A percentile compares a stretch with the other conserved stretches of the same genome.
Evolutionary conservation across 2,113 vertebrate species (phyloP).

Genomic region (Clupea harengus): DNA sequence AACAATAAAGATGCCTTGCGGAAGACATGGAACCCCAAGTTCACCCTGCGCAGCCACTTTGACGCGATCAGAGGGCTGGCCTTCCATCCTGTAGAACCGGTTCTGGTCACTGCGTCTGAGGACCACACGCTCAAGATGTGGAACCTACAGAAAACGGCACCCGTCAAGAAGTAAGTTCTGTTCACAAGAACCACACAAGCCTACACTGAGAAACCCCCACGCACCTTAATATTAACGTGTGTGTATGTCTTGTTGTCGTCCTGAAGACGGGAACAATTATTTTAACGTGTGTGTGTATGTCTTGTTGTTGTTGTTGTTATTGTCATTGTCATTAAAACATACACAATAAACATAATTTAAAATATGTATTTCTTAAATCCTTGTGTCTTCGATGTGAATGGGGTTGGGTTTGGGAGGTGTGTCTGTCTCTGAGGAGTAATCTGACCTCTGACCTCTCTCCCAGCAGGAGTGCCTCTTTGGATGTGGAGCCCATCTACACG

Average conservation of each 20-base stretch:
- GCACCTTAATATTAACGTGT: background rate
- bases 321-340: too few species aligned
- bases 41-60: constrained; percentile 96
- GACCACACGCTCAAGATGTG: constrained; percentile 99
- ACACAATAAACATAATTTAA: too few species aligned
- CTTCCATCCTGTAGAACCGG: constrained; percentile 92
- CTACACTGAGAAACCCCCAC: background rate
- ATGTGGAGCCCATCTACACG: constrained; percentile 98
- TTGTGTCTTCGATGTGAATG: too few species aligned
- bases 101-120: constrained; percentile 97
- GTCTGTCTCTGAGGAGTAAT: too few species aligned
- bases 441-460: constrained; percentile 38
- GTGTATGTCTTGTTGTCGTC: too few species aligned
- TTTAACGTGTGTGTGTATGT: too few species aligned
- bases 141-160: constrained; percentile 98
- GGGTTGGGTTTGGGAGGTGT: too few species aligned
- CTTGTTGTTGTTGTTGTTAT: too few species aligned
- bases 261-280: background rate
- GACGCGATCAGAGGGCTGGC: constrained; percentile 92
- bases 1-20: constrained; percentile 92
- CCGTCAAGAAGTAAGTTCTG: constrained; percentile 88
- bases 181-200: background rate
- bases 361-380: too few species aligned
- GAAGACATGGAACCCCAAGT: constrained; percentile 98
- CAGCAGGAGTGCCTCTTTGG: constrained; percentile 89